Evolutionary conservation across 2,888 invertebrate species (phyloP), one percentile per base, ranked within the genome.

Genomic region (Cephonodes hylas): DNA sequence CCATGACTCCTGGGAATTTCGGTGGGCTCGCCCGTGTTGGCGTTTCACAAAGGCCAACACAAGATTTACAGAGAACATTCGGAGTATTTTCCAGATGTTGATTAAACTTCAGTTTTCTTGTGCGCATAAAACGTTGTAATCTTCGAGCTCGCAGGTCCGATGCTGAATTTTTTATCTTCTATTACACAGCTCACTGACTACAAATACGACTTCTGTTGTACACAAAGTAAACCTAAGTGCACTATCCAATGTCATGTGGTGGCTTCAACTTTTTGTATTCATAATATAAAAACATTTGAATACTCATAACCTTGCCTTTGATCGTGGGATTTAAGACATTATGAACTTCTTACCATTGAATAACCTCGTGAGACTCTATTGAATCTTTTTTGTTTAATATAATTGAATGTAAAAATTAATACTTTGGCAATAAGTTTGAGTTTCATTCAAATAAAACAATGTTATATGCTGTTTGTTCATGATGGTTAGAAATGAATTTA

Each of bases 1-100:
- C 75, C 75, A 70, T 64, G 69, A 66, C 67, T 68, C 66, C 70
- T 65, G 66, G 69, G 64, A 64, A 73, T 53, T 42, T 18, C 13
- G 48, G 13, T 13, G 25, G 60, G 38, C n/a, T 10, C 34, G 48
- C 48, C 23, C 22, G 57, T 23, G 38, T n/a, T 23, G 5, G 22
- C 34, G 22, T 22, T 57, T 15, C 15, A 34, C 22, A 6, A 10
- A 22, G 59, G 65, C 61, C 58, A 59, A 58, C 48, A 34, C 42
- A 56, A 62, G 62, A 27, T 58, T 61, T 60, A 34, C 48, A 18
- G n/a, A 25, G 48, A 42, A 53, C 25, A 15, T 53, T 48, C 38
- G 25, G 27, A 22, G 18, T 44, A 42, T 48, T 62, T 63, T 60
- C 61, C 48, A 63, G 45, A 60, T 59, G 57, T 64, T 62, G 64